Percentiles rank a stretch among this genome's conserved stretches.
phyloP scores from a whole-genome alignment of 2,113 vertebrate genomes.

The Pterocles gutturalis region DNA sequence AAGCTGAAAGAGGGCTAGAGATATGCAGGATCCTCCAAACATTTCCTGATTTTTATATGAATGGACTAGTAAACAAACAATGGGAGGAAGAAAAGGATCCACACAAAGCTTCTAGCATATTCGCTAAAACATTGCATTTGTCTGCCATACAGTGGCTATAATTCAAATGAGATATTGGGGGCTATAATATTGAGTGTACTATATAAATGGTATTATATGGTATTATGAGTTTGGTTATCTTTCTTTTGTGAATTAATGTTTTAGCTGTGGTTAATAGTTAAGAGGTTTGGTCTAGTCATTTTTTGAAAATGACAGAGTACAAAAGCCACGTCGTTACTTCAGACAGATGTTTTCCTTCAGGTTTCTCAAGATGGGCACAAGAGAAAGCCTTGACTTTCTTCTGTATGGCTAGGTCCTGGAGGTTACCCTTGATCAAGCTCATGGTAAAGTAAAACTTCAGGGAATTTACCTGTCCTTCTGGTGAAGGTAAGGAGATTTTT shows the following conservation, averaged over 20 bases:
- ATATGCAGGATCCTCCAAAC: neutral
- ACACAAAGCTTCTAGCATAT: neutral
- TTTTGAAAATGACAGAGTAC: neutral
- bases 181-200: neutral
- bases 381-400: neutral
- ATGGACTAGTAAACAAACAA: neutral
- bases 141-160: neutral
- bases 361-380: neutral
- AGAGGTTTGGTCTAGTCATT: neutral
- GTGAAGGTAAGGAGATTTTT: conserved; percentile 31
- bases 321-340: neutral
- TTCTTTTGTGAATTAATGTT: neutral
- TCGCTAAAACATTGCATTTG: neutral
- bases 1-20: neutral
- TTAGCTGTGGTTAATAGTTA: neutral
- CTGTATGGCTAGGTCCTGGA: neutral
- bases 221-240: neutral
- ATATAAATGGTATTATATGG: neutral
- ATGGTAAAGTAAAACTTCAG: neutral
- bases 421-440: neutral
- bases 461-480: neutral
- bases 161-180: neutral
- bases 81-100: neutral
- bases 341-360: neutral
- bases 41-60: neutral